Evolutionary conservation across 2,113 vertebrate species (phyloP).

Genomic region (Oreochromis niloticus): DNA sequence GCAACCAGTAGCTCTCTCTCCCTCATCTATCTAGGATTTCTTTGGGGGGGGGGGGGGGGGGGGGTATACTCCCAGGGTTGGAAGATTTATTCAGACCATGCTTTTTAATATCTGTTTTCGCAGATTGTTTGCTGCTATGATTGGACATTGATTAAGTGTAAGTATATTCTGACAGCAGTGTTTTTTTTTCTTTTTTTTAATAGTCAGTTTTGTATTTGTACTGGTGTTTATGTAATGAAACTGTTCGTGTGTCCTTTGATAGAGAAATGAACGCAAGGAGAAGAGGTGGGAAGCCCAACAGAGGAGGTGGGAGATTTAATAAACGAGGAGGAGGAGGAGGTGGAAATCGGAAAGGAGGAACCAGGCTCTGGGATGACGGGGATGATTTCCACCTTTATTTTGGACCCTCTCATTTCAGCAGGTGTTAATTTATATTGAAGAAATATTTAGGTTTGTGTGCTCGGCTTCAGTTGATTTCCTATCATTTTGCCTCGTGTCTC

Average conservation of each 20-base stretch:
- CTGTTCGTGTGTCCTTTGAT: not conserved
- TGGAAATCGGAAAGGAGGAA: slow-evolving; percentile 71
- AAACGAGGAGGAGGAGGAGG: slow-evolving; percentile 64
- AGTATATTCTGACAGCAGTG: not conserved
- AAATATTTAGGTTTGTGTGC: not conserved
- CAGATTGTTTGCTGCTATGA: slow-evolving; percentile 27
- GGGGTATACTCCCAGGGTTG: not conserved
- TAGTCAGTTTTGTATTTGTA: not conserved
- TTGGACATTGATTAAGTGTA: slow-evolving; percentile 25
- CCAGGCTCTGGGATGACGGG: slow-evolving; percentile 79
- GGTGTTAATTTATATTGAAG: slow-evolving; percentile 5
- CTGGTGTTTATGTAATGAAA: not conserved
- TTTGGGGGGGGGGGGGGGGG: not conserved
- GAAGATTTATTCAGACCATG: not conserved
- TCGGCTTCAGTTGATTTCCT: not conserved
- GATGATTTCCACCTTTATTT: slow-evolving; percentile 85
- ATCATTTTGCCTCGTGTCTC: not conserved
- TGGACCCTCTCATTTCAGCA: slow-evolving; percentile 62
- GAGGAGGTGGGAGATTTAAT: slow-evolving; percentile 79
- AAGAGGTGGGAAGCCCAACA: slow-evolving; percentile 83
- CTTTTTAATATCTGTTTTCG: not conserved
- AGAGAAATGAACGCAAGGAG: slow-evolving; percentile 72
- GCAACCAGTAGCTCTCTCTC: not conserved
- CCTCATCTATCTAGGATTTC: not conserved
- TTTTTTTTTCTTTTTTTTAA: not conserved